Conservation (phyloP, 1,140 invertebrate genomes). For the Pseudomyrmex pallidus region DNA sequence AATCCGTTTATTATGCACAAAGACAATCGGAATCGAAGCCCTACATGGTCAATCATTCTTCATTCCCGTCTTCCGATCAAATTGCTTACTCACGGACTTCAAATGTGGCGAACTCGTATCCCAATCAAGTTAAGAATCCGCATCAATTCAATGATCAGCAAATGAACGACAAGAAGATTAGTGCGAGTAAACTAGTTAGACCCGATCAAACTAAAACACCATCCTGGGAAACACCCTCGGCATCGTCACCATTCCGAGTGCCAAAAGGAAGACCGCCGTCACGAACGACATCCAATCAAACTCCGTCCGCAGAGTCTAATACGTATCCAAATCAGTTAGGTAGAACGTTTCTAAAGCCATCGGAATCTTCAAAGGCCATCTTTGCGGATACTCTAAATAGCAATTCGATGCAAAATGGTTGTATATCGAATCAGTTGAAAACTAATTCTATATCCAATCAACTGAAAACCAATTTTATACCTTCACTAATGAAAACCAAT, state of each 20-base stretch:
- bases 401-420: conserved; percentile 52
- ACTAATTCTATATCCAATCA: too few species aligned
- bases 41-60: conserved; percentile 58
- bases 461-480: too few species aligned
- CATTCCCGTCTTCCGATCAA: conserved; percentile 70
- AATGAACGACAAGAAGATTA: conserved; percentile 60
- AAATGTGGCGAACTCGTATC: conserved; percentile 69
- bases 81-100: conserved; percentile 62
- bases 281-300: conserved; percentile 83
- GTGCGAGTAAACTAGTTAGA: conserved; percentile 70
- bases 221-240: conserved; percentile 77
- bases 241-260: conserved; percentile 87
- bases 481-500: conserved; percentile 58
- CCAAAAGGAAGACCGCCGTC: conserved; percentile 89
- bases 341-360: conserved; percentile 82
- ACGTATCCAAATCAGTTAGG: conserved; percentile 75
- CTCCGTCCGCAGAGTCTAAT: conserved; percentile 69
- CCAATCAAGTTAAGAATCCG: conserved; percentile 43
- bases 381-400: conserved; percentile 69
- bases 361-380: conserved; percentile 77
- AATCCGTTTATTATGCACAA: conserved; percentile 52
- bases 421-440: conserved; percentile 27
- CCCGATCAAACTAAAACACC: conserved; percentile 69
- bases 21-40: conserved; percentile 66
- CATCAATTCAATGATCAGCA: conserved; percentile 61